Evolutionary conservation across 2,797 vertebrate genomes (phyloP).

Genomic region (Dipus sagitta): DNA sequence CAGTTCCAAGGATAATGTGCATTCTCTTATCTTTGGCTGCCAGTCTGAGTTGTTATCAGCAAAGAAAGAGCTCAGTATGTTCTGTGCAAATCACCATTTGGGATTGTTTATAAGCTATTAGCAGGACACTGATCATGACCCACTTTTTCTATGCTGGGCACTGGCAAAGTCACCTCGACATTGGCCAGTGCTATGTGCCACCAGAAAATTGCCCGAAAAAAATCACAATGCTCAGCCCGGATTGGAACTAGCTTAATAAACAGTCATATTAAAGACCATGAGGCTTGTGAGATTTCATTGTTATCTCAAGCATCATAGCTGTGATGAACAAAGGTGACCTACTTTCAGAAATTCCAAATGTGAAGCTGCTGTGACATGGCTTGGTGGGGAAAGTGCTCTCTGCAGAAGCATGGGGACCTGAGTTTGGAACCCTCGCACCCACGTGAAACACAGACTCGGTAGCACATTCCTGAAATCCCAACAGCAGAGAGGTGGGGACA

Average conservation of each 20-base stretch:
- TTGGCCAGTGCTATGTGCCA: background rate
- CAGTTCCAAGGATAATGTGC: slow-evolving; percentile 34
- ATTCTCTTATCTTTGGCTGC: slow-evolving; percentile 46
- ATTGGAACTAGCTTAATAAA: slow-evolving; percentile 46
- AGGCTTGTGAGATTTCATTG: slow-evolving; percentile 37
- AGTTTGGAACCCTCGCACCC: too few relatives aligned
- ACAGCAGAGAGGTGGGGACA: too few relatives aligned
- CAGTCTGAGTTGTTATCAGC: slow-evolving; percentile 26
- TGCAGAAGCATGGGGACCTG: too few relatives aligned
- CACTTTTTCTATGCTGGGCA: slow-evolving; percentile 10
- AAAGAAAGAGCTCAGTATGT: slow-evolving; percentile 24
- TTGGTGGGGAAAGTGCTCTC: too few relatives aligned
- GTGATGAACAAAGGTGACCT: background rate
- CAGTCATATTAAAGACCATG: slow-evolving; percentile 40
- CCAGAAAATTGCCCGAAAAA: slow-evolving; percentile 60
- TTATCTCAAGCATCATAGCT: slow-evolving; percentile 26
- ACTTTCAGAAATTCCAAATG: slow-evolving; percentile 15
- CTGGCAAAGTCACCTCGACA: slow-evolving; percentile 75
- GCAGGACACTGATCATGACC: slow-evolving; percentile 7
- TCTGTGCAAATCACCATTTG: slow-evolving; percentile 59
- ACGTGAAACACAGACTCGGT: too few relatives aligned
- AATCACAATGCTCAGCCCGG: slow-evolving; percentile 52
- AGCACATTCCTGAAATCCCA: too few relatives aligned
- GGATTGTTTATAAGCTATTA: slow-evolving; percentile 68
- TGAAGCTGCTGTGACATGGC: too few relatives aligned